phyloP scores from a whole-genome alignment of 37 sponge, comb jelly and placozoan species.

The Ephydatia muelleri region DNA sequence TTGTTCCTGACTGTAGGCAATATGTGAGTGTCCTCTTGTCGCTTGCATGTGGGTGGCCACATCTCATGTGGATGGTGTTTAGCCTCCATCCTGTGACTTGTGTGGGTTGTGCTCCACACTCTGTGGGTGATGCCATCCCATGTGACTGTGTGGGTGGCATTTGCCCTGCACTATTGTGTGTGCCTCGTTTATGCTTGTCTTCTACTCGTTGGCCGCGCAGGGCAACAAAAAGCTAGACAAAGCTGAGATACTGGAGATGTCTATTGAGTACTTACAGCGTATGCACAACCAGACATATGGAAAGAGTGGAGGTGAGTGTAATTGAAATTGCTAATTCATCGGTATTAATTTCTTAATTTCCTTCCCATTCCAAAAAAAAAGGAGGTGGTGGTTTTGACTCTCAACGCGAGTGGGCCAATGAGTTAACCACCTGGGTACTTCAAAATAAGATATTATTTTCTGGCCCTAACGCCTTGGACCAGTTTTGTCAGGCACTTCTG shows the following conservation, averaged over 20 bases:
- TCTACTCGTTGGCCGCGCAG: background rate
- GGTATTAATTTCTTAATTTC: background rate
- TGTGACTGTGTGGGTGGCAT: conserved; percentile 2
- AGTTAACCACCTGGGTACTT: conserved; percentile 83
- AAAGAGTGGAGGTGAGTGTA: conserved; percentile 16
- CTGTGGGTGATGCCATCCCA: too few species aligned
- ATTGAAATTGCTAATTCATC: background rate
- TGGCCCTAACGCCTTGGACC: conserved; percentile 53
- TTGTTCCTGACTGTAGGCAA: conserved; percentile 85
- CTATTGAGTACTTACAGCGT: conserved; percentile 75
- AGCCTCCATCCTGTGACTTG: too few species aligned
- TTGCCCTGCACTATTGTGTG: background rate
- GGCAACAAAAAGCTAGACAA: conserved; percentile 91
- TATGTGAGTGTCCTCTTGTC: conserved; percentile 39
- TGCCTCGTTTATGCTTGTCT: background rate
- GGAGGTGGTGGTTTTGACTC: background rate
- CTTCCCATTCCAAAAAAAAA: background rate
- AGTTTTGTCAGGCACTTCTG: conserved; percentile 71
- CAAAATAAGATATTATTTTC: conserved; percentile 71
- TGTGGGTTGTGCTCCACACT: too few species aligned
- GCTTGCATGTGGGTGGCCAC: background rate
- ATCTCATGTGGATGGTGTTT: too few species aligned
- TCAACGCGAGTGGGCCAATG: conserved; percentile 81
- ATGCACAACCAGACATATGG: conserved; percentile 57
- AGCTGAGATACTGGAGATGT: conserved; percentile 91